Evolutionary conservation across 2,797 vertebrate species (phyloP).

Genomic region (Enteromius argenteus): DNA sequence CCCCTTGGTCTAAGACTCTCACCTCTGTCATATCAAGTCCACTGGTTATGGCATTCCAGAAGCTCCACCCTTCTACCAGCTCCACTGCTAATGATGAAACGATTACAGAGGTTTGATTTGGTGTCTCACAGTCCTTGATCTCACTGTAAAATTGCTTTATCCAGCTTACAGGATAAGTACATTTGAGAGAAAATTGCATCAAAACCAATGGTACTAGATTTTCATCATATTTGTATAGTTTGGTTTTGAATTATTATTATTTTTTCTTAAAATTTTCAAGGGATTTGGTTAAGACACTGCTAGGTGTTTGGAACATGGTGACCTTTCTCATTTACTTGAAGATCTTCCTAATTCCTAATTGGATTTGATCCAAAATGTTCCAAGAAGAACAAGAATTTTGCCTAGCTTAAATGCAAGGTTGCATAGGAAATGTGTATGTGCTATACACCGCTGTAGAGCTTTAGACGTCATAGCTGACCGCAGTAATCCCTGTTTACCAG

Average conservation of each 20-base stretch:
- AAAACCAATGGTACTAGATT: not conserved
- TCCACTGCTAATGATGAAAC: not conserved
- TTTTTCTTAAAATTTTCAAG: not conserved
- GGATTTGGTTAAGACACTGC: not conserved
- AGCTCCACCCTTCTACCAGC: not conserved
- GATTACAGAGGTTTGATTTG: not conserved
- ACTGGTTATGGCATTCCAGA: constrained; percentile 1
- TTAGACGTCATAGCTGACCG: constrained; percentile 50
- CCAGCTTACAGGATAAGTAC: not conserved
- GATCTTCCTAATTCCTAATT: not conserved
- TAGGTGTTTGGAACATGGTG: not conserved
- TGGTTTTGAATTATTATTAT: too few species aligned
- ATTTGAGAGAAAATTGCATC: not conserved
- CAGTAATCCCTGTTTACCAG: constrained; percentile 50
- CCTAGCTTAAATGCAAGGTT: constrained; percentile 42
- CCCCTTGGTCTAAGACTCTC: constrained; percentile 11
- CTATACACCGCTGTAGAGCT: constrained; percentile 23
- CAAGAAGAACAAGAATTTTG: constrained; percentile 32
- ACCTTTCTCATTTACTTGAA: not conserved
- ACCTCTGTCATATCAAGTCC: constrained; percentile 45
- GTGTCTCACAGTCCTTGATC: not conserved
- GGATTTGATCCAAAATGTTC: constrained; percentile 20
- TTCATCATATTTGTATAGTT: not conserved
- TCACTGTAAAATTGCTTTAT: constrained; percentile 16
- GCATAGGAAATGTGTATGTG: constrained; percentile 5